Base-by-base conservation (phyloP, 2,113 vertebrate species). In the Lepus americanus region DNA sequence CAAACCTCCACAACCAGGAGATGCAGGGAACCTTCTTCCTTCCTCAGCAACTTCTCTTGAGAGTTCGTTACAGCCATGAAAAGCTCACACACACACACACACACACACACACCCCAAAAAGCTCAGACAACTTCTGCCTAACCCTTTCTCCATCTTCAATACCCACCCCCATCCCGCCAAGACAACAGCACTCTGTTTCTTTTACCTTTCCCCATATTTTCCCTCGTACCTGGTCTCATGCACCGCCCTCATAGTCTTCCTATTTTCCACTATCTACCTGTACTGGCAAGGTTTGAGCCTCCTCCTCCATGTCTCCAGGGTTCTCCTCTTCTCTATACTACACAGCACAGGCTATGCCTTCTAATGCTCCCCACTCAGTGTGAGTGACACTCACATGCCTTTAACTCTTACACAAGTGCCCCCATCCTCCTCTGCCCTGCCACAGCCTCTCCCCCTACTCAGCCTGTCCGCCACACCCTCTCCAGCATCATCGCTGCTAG, bases 61-160 rank as follows among this genome's bases (percentile, higher is more conserved):
- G 55, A 19, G 19, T 2, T 44, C 44, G 44, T 13, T 5, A 16
- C 4, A 19, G 19, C 55, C 55, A 59, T 59, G 55, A 59, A 19
- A 59, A 59, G 12, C 55, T 59, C 14, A 14, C 55, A 59, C 55
- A 59, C 55, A 59, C 17, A 44, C 39, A 39, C 44, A 36, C 36
- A 39, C 44, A 36, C 36, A 59, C 55, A 59, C 55, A 59, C 17
- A 59, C 55, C 13, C 63, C 51, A 19, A 39, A 61, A 59, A 36
- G 55, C 66, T 77, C 6, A 63, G 51, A 20, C 72, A 0, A 9
- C 31, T 53, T 27, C 70, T 27, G 25, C 22, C 11, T 31, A 39
- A 51, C 9, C 25, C 0, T 0, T 4, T 29, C 82, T 4, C 2
- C 17, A 17, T 55, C 64, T 25, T 53, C 70, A 27, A 51, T 0